Evolutionary conservation across 2,113 vertebrate genomes (phyloP).

Genomic region (Geococcyx californianus): DNA sequence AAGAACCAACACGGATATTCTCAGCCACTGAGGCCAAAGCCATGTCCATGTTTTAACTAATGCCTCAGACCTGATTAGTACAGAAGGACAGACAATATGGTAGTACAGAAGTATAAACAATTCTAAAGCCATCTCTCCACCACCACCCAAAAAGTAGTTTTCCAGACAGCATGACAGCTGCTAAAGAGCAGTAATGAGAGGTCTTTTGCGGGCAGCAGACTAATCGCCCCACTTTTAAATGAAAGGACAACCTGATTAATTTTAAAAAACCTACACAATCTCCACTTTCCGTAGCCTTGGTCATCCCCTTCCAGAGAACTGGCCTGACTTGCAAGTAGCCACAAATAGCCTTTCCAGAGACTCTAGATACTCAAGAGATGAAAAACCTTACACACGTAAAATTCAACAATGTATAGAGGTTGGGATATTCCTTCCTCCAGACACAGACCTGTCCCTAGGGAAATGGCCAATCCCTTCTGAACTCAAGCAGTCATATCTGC

Average conservation of each 20-base stretch:
- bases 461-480: slow-evolving; percentile 13
- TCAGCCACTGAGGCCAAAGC: not conserved
- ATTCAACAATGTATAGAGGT: not conserved
- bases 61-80: fast-evolving
- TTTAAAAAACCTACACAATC: not conserved
- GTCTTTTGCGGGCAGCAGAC: not conserved
- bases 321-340: not conserved
- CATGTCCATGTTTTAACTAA: not conserved
- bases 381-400: not conserved
- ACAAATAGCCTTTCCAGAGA: not conserved
- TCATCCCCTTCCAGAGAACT: not conserved
- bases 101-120: not conserved
- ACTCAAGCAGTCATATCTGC: slow-evolving; percentile 40
- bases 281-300: not conserved
- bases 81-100: not conserved
- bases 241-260: not conserved
- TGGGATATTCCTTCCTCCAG: not conserved
- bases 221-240: not conserved
- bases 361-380: not conserved
- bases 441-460: not conserved
- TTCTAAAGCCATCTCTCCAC: not conserved
- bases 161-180: not conserved
- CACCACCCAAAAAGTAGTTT: not conserved
- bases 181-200: not conserved
- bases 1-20: not conserved